Conservation (phyloP, 2,797 vertebrate species). For the Melanogrammus aeglefinus region DNA sequence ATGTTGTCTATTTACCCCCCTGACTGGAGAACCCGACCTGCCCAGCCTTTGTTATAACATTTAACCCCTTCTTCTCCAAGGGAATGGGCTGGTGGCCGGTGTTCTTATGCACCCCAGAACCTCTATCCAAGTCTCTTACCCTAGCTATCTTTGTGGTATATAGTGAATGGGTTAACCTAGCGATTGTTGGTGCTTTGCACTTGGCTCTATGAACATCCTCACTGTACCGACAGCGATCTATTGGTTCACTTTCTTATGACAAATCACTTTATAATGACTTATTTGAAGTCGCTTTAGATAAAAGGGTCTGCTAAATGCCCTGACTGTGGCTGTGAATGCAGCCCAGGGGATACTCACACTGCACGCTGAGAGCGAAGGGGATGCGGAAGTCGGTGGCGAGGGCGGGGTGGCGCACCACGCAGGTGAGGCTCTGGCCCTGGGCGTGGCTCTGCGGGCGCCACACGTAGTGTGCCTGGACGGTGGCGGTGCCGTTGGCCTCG, state of each 20-base stretch:
- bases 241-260: too few relatives aligned
- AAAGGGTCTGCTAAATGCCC: too few relatives aligned
- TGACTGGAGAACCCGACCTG: not conserved
- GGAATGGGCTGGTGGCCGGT: not conserved
- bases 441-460: slow-evolving; percentile 84
- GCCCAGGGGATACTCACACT: slow-evolving; percentile 80
- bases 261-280: too few relatives aligned
- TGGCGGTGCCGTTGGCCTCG: slow-evolving; percentile 85
- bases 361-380: slow-evolving; percentile 82
- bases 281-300: too few relatives aligned
- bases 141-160: too few relatives aligned
- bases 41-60: not conserved
- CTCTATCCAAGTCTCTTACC: too few relatives aligned
- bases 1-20: too few relatives aligned
- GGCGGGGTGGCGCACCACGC: slow-evolving; percentile 88
- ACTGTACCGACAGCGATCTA: too few relatives aligned
- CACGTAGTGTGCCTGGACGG: slow-evolving; percentile 79
- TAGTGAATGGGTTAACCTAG: too few relatives aligned
- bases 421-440: slow-evolving; percentile 85
- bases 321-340: too few relatives aligned
- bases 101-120: not conserved
- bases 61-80: not conserved
- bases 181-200: too few relatives aligned
- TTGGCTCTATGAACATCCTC: too few relatives aligned
- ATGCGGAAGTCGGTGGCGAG: slow-evolving; percentile 85